Conservation (phyloP, 35 echinoderm and acorn worm genomes). For the Acanthaster planci region DNA sequence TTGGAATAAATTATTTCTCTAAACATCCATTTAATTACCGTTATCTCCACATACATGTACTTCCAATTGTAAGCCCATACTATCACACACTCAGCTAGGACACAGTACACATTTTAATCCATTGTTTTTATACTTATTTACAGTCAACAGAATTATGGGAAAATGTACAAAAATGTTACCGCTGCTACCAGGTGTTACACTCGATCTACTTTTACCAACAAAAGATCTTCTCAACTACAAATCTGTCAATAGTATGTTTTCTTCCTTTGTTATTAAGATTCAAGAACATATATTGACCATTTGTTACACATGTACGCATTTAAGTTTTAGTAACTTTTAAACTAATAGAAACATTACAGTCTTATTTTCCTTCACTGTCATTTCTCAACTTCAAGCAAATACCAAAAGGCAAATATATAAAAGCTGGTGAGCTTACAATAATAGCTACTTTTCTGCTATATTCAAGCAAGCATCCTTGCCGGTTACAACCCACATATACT, state of each 20-base stretch:
- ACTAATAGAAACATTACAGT: background rate
- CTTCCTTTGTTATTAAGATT: background rate
- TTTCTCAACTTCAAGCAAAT: background rate
- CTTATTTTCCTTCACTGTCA: background rate
- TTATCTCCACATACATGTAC: too few species aligned
- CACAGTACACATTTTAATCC: conserved; percentile 6
- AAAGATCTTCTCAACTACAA: background rate
- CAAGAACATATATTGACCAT: background rate
- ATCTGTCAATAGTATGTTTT: background rate
- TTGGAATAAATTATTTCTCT: too few species aligned
- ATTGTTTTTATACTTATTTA: conserved; percentile 10
- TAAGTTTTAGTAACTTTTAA: background rate
- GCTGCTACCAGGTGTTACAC: background rate
- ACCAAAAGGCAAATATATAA: background rate
- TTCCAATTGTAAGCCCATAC: background rate
- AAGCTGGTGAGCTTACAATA: background rate
- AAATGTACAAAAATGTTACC: conserved; percentile 22
- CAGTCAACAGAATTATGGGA: conserved; percentile 6
- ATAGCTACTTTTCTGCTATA: background rate
- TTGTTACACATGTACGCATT: background rate
- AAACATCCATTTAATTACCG: too few species aligned
- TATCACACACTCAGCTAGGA: conserved; percentile 22
- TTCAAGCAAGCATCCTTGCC: background rate
- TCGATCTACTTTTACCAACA: background rate
- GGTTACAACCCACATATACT: background rate